A percentile compares a stretch with the other conserved stretches of the same genome.
Conservation (phyloP, 2,797 vertebrate genomes). For the Sebastes ruberrimus region DNA sequence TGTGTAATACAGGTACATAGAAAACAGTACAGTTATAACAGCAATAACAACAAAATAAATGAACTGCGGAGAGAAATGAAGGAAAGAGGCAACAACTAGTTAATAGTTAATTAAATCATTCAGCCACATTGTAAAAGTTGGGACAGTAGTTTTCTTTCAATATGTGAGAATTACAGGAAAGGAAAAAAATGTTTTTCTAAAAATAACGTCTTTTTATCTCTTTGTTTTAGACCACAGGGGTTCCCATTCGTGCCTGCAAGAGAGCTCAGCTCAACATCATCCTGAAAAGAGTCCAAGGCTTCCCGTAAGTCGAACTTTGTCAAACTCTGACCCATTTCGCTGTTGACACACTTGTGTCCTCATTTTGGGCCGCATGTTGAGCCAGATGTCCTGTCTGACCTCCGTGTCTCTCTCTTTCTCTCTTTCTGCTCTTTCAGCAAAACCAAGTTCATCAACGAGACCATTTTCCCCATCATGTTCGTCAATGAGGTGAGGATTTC, state of each 20-base stretch:
- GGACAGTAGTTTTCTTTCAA: neutral
- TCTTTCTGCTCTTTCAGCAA: constrained; percentile 54
- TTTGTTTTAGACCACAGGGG: constrained; percentile 78
- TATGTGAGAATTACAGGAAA: neutral
- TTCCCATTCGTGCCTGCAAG: constrained; percentile 86
- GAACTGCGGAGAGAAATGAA: neutral
- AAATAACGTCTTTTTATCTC: neutral
- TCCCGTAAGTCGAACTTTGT: constrained; percentile 80
- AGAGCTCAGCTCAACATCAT: constrained; percentile 87
- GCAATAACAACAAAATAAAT: neutral
- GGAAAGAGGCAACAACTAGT: neutral
- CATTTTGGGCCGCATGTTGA: constrained; percentile 33
- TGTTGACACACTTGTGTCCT: constrained; percentile 32
- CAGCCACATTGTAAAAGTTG: neutral
- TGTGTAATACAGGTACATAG: neutral
- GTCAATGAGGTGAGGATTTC: constrained; percentile 83
- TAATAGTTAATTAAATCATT: neutral
- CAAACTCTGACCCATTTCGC: constrained; percentile 46
- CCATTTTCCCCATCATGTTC: constrained; percentile 88
- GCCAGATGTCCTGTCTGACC: constrained; percentile 49
- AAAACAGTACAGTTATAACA: neutral
- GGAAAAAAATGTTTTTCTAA: neutral
- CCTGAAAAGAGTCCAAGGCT: constrained; percentile 80
- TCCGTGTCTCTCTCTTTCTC: neutral
- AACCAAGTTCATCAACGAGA: constrained; percentile 80